Evolutionary conservation across 2,113 vertebrate genomes (phyloP).

Genomic region (Gnathonemus longibarbis): DNA sequence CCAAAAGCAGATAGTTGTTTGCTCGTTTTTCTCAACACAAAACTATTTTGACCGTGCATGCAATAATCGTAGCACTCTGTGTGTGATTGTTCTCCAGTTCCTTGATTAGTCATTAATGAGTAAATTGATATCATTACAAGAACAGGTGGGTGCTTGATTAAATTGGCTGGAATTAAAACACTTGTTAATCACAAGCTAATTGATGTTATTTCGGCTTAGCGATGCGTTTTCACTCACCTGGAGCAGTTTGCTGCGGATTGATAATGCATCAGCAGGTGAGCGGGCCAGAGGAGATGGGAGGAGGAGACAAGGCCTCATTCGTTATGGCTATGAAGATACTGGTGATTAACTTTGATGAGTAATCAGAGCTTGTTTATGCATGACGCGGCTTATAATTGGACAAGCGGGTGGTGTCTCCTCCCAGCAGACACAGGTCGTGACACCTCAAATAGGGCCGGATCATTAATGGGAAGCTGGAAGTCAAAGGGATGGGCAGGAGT

Average conservation of each 20-base stretch:
- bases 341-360: neutral
- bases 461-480: neutral
- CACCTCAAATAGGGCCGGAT: neutral
- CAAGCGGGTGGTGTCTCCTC: neutral
- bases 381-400: neutral
- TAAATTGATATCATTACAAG: slow-evolving; percentile 29
- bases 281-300: slow-evolving; percentile 4
- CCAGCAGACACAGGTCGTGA: neutral
- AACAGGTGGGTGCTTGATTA: slow-evolving; percentile 34
- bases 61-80: slow-evolving; percentile 26
- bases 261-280: slow-evolving; percentile 12
- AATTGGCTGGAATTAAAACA: slow-evolving; percentile 36
- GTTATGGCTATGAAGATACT: neutral
- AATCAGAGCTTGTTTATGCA: slow-evolving; percentile 6
- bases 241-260: slow-evolving; percentile 27
- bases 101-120: slow-evolving; percentile 32
- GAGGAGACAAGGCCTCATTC: neutral
- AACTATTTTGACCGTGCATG: slow-evolving; percentile 11
- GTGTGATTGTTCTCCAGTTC: slow-evolving; percentile 21
- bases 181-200: slow-evolving; percentile 39
- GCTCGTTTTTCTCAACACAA: neutral
- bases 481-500: neutral
- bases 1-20: neutral
- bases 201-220: slow-evolving; percentile 37
- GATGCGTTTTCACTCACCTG: slow-evolving; percentile 26